Evolutionary conservation across 2,797 vertebrate genomes (phyloP).

Genomic region (Xenops minutus): DNA sequence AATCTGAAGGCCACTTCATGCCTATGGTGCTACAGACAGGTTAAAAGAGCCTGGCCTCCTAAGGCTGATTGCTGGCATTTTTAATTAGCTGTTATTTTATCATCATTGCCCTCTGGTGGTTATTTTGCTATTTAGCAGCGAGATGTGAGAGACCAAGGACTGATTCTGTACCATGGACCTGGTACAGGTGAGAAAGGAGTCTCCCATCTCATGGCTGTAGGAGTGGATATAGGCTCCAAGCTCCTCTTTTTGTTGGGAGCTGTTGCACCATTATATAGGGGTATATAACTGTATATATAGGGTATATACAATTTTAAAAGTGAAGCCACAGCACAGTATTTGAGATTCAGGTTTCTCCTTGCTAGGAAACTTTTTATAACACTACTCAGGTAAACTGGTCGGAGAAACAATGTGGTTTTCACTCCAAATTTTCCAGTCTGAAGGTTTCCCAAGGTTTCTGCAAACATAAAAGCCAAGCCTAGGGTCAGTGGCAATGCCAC

Average conservation of each 20-base stretch:
- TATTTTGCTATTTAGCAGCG: background rate
- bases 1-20: background rate
- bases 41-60: background rate
- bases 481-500: background rate
- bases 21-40: background rate
- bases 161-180: background rate
- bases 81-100: background rate
- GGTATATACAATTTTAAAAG: background rate
- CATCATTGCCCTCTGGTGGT: conserved; percentile 16
- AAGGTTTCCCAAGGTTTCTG: background rate
- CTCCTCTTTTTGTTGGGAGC: accelerated
- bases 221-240: background rate
- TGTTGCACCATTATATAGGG: background rate
- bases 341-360: background rate
- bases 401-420: background rate
- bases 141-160: no score
- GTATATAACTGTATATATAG: no score
- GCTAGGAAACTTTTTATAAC: background rate
- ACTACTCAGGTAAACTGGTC: background rate
- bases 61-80: background rate
- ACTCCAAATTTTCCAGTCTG: background rate
- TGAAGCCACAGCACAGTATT: background rate
- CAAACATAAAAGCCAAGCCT: background rate
- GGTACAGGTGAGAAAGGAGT: background rate
- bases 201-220: background rate